Evolutionary conservation across 2,888 invertebrate genomes (phyloP).

Genomic region (Scaptomyza caliginosa): DNA sequence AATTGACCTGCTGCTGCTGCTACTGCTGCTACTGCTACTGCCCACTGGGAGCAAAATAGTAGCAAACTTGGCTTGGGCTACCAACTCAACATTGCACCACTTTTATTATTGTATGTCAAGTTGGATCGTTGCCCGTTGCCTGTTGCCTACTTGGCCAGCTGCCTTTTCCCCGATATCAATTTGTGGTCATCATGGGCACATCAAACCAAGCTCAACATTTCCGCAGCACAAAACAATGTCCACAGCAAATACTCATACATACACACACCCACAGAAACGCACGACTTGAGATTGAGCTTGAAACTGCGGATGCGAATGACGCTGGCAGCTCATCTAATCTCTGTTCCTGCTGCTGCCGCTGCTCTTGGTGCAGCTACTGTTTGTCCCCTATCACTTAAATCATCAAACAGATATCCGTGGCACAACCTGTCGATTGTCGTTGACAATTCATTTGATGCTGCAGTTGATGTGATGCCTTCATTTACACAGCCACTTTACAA

Average conservation of each 20-base stretch:
- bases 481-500: slow-evolving; percentile 24
- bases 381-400: background rate
- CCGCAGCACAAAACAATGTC: slow-evolving; percentile 23
- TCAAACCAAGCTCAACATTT: slow-evolving; percentile 46
- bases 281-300: background rate
- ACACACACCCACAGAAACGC: background rate
- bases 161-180: slow-evolving; percentile 51
- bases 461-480: slow-evolving; percentile 21
- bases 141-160: slow-evolving; percentile 21
- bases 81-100: slow-evolving; percentile 3
- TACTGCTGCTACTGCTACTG: background rate
- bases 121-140: slow-evolving; percentile 17
- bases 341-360: slow-evolving; percentile 4
- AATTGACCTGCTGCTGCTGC: slow-evolving; percentile 22
- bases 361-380: background rate
- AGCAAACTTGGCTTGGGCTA: slow-evolving; percentile 4
- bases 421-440: slow-evolving; percentile 25
- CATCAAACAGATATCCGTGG: slow-evolving; percentile 23
- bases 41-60: background rate
- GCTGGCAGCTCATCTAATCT: slow-evolving; percentile 62
- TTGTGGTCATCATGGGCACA: slow-evolving; percentile 62
- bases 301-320: slow-evolving; percentile 29
- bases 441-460: slow-evolving; percentile 36
- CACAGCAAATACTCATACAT: background rate
- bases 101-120: slow-evolving; percentile 4